Base-by-base conservation (phyloP, 2,797 vertebrate genomes). In the Argyrosomus regius region DNA sequence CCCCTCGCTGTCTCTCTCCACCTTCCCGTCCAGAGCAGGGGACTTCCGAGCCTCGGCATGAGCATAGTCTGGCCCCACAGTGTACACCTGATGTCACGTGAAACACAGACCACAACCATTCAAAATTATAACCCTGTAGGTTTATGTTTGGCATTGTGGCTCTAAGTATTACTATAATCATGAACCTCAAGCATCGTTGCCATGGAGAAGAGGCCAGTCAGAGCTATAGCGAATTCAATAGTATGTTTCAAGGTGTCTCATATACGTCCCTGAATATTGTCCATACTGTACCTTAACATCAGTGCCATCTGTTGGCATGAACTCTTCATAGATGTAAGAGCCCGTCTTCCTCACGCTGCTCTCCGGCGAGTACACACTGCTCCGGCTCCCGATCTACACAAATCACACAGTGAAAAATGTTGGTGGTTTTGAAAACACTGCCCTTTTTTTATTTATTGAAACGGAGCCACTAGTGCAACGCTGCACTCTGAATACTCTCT, bases 251-350 rank as follows among this genome's bases (percentile, higher is more conserved):
- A 11, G n/a, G 26, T 9, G 16, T 28, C 52, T 68, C 22, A 46
- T 14, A 48, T 31, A 6, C 8, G 8, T 39, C 35, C 35, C 35
- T 39, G 35, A 39, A 39, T 39, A 5, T 16, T 46, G 12, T 45
- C 6, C 12, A 65, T 8, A 59, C 45, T 58, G 9, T 91, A 99
- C 98, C 98, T 99, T 99, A 12, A 99, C 98, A 80, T 99, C 98
- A 0, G 98, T 99, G 84, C 98, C 98, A 56, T 99, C 98, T 0
- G 98, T 99, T n/a, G 98, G 97, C 98, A 99, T 99, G 91, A 99
- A 99, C 82, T 99, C 98, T 88, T 99, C 98, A n/a, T 99, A 99
- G 88, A 99, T 99, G 92, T 99, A 99, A 0, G 98, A 99, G 17
- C 98, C 98, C 0, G 98, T 99, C 92, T 99, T 99, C 83, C 98